phyloP scores from a whole-genome alignment of 2,113 vertebrate species.

The Tragelaphus buxtoni region DNA sequence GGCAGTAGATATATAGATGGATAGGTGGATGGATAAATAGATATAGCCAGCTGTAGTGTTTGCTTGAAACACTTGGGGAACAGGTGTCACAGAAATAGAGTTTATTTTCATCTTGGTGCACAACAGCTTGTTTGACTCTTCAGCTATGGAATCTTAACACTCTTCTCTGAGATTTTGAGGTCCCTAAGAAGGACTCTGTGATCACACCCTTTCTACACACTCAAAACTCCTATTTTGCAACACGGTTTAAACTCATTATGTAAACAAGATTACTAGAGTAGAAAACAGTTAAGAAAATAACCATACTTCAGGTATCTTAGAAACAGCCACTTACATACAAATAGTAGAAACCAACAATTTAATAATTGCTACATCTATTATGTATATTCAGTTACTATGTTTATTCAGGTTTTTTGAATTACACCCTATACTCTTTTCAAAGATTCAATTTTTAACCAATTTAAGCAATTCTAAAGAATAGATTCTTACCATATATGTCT shows the following conservation, averaged over 20 bases:
- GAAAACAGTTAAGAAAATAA: background rate
- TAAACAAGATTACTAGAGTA: background rate
- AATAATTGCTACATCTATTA: background rate
- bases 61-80: rapidly evolving
- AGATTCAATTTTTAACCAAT: slow-evolving; percentile 8
- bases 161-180: background rate
- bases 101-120: background rate
- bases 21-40: background rate
- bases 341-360: background rate
- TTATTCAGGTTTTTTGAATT: background rate
- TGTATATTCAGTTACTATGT: background rate
- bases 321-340: background rate
- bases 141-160: background rate
- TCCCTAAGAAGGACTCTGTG: background rate
- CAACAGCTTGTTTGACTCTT: background rate
- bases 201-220: background rate
- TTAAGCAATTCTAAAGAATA: slow-evolving; percentile 19
- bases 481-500: background rate
- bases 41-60: background rate
- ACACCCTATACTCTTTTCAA: background rate
- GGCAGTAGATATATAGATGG: rapidly evolving
- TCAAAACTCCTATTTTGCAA: background rate
- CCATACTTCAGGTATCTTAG: background rate
- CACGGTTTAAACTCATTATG: background rate
- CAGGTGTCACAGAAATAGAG: background rate